These are phyloP conservation scores for Odontophorus gujanensis DNA, from an alignment of 2,113 vertebrate species.

Conservation along the genomic window DNA sequence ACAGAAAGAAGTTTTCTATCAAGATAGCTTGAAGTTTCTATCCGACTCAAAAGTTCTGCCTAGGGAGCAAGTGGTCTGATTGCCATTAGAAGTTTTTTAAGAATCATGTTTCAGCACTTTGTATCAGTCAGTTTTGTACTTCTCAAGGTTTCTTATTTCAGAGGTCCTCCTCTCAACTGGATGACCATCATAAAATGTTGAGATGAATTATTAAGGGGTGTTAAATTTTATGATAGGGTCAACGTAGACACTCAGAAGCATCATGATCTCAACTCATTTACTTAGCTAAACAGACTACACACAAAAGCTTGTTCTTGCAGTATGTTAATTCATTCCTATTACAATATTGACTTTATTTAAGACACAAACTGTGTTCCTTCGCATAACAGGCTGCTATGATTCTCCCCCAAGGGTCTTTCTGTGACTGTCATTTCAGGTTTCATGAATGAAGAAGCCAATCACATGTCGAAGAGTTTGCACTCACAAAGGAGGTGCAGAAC, in stretches of 20 bases:
- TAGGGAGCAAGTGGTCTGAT: neutral
- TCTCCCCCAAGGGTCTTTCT: neutral
- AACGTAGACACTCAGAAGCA: neutral
- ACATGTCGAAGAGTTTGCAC: neutral
- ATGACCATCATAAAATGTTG: neutral
- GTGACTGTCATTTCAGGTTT: neutral
- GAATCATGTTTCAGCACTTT: neutral
- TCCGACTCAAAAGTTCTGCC: neutral
- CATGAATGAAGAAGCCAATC: neutral
- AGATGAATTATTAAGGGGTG: neutral
- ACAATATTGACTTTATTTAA: neutral
- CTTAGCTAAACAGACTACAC: neutral
- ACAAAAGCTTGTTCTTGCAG: neutral
- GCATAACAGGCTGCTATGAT: neutral
- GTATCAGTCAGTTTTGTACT: neutral
- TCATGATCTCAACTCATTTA: neutral
- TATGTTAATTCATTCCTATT: neutral
- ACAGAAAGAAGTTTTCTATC: neutral
- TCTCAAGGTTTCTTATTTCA: neutral
- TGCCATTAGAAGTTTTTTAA: neutral
- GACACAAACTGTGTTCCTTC: neutral
- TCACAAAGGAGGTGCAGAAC: neutral
- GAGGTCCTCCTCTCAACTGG: too few species aligned
- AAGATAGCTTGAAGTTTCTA: too few species aligned
- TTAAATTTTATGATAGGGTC: neutral